These are phyloP conservation scores for Ramazzottius varieornatus DNA, from an alignment of 2,888 invertebrate genomes.

Conservation along the genomic window DNA sequence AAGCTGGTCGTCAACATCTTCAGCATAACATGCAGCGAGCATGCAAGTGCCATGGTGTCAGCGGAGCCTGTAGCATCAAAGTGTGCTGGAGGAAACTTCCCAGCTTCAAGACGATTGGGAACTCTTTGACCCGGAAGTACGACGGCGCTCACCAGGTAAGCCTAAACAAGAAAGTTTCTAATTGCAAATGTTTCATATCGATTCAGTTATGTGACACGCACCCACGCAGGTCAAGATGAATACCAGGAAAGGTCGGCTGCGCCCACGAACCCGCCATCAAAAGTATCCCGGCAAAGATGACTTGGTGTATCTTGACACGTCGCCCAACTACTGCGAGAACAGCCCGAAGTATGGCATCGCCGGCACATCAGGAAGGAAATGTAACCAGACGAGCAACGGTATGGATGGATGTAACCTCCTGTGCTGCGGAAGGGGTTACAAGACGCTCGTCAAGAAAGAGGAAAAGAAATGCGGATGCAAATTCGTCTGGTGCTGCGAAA, in stretches of 20 bases:
- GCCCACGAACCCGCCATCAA: constrained; percentile 44
- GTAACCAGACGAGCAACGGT: constrained; percentile 56
- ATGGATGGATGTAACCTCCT: constrained; percentile 59
- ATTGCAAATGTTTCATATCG: neutral
- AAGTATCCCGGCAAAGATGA: constrained; percentile 71
- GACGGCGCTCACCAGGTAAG: constrained; percentile 64
- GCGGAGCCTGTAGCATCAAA: constrained; percentile 62
- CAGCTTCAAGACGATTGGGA: constrained; percentile 45
- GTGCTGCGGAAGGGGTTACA: constrained; percentile 66
- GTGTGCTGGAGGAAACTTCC: constrained; percentile 68
- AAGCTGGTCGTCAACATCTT: constrained; percentile 44
- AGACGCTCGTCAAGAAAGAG: constrained; percentile 50
- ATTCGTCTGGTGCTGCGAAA: constrained; percentile 71
- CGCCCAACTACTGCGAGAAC: constrained; percentile 66
- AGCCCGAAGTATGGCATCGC: constrained; percentile 55
- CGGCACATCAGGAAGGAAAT: constrained; percentile 52
- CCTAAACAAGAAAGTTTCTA: no score
- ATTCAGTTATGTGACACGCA: neutral
- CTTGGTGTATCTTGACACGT: constrained; percentile 60
- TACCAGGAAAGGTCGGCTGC: constrained; percentile 34
- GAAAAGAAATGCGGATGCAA: constrained; percentile 64
- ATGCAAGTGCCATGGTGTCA: constrained; percentile 80
- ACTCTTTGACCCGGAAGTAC: constrained; percentile 46
- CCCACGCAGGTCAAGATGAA: constrained; percentile 1
- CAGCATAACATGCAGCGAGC: constrained; percentile 49